A percentile compares a stretch with the other conserved stretches of the same genome.
These are phyloP conservation scores for Aphelenchoides fujianensis DNA, from an alignment of 1,140 invertebrate genomes.

Conservation along the genomic window DNA sequence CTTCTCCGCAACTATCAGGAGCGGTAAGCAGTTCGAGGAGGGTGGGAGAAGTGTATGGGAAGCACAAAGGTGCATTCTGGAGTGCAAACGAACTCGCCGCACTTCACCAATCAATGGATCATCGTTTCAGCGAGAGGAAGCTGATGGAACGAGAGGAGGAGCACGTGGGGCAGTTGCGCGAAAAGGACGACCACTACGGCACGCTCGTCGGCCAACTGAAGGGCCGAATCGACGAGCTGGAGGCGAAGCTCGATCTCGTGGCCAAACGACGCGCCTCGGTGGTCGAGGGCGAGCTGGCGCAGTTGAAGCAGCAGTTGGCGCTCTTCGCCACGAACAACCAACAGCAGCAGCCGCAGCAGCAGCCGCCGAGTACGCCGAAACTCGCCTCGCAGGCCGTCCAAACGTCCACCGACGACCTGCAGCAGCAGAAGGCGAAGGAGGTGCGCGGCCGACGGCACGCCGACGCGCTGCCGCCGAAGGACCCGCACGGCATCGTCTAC, in stretches of 20 bases:
- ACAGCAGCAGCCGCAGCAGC: not conserved
- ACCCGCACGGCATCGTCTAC: not conserved
- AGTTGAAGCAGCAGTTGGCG: conserved; percentile 39
- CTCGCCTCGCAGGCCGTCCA: conserved; percentile 18
- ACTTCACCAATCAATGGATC: conserved; percentile 12
- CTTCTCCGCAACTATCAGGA: conserved; percentile 55
- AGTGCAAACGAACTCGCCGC: not conserved
- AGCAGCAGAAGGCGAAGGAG: conserved; percentile 12
- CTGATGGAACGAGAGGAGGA: conserved; percentile 55
- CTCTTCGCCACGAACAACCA: conserved; percentile 1
- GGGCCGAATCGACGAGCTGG: conserved; percentile 55
- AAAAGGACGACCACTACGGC: conserved; percentile 56
- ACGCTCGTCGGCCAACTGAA: conserved; percentile 46
- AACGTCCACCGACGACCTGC: conserved; percentile 26
- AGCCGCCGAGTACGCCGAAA: no score
- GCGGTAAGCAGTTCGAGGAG: conserved; percentile 23
- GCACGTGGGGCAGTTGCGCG: conserved; percentile 55
- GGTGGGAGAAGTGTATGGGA: no score
- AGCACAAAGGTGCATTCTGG: no score
- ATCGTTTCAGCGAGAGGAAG: conserved; percentile 52
- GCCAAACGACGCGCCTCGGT: conserved; percentile 37
- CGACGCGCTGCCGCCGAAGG: conserved; percentile 7
- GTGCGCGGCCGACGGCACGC: no score
- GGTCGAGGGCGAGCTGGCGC: conserved; percentile 40
- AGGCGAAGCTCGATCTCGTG: conserved; percentile 45